Evolutionary conservation across 2,888 invertebrate species (phyloP).

Genomic region (Drosophila colorata): DNA sequence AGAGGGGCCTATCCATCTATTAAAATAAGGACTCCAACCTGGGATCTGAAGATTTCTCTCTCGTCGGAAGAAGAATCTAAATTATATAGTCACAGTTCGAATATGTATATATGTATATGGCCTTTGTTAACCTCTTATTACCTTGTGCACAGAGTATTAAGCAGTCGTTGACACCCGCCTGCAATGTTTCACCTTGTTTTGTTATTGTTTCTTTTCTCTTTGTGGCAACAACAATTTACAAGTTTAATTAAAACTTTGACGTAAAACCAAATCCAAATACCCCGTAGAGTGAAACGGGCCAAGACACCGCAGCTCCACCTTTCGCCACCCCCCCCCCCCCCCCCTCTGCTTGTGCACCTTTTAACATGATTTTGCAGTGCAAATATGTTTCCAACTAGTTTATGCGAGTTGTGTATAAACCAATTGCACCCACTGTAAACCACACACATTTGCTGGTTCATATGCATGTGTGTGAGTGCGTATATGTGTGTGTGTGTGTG

Average conservation of each 20-base stretch:
- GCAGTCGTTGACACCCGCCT: neutral
- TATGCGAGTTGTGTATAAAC: slow-evolving; percentile 45
- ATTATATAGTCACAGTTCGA: too few species aligned
- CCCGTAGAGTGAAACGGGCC: slow-evolving; percentile 4
- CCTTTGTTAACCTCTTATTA: too few species aligned
- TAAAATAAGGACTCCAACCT: too few species aligned
- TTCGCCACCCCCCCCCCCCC: neutral
- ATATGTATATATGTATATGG: too few species aligned
- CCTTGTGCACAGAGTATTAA: neutral
- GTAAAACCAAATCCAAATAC: slow-evolving; percentile 31
- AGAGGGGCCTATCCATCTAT: neutral
- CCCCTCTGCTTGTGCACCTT: neutral
- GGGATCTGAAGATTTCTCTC: too few species aligned
- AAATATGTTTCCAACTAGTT: slow-evolving; percentile 72
- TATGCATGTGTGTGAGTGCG: neutral
- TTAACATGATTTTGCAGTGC: slow-evolving; percentile 44
- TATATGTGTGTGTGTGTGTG: neutral
- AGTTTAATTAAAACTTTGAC: slow-evolving; percentile 74
- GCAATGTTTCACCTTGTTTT: neutral
- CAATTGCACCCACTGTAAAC: slow-evolving; percentile 42
- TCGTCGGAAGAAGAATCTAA: too few species aligned
- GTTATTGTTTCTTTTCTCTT: slow-evolving; percentile 2
- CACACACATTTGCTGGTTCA: neutral
- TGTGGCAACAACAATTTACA: slow-evolving; percentile 65
- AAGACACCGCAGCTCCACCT: too few species aligned